Base-by-base conservation (phyloP, 2,113 vertebrate species). In the Ciconia maguari region DNA sequence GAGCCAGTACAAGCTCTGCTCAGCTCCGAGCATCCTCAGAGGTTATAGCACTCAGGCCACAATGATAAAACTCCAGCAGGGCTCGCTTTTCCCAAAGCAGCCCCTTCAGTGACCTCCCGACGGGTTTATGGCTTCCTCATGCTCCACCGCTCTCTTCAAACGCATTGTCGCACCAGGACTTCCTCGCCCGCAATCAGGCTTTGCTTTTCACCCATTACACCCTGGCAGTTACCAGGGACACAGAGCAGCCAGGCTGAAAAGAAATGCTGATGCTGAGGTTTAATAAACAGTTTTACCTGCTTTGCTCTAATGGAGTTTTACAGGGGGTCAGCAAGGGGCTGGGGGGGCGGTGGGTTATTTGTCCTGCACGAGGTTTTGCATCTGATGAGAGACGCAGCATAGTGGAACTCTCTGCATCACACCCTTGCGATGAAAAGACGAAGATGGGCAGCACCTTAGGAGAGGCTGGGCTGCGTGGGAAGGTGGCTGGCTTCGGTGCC, bases 391-490 rank as follows among this genome's bases (percentile, higher is more conserved):
- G 38, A 65, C 32, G 34, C 96, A 87, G 93, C 89, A 69, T 57
- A 6, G 20, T 48, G 20, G 66, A 57, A 10, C 89, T 96, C 84
- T 90, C 83, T 90, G 87, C 78, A 69, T 3, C 55, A 69, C 62
- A 90, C 52, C 32, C 52, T 29, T 12, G 3, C 41, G 68, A 80
- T 85, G 93, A 87, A 91, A 97, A 97, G 93, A 95, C 83, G 85
- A 89, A 94, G 71, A 8, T 6, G 36, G 34, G 57, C 54, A 76
- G 80, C 49, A 62, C 36, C 34, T 58, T 27, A 36, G 68, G 58
- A 61, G 58, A 87, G 36, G 44, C 29, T 1, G 10, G 49, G 51
- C 36, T 75, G 36, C 3, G 5, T 48, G n/a, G 48, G 38, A 86
- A 83, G 54, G 7, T 0, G 3, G 30, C 11, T 78, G 42, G 21